These are phyloP conservation scores for Sylvilagus floridanus DNA, from an alignment of 2,797 vertebrate genomes.

Conservation along the genomic window DNA sequence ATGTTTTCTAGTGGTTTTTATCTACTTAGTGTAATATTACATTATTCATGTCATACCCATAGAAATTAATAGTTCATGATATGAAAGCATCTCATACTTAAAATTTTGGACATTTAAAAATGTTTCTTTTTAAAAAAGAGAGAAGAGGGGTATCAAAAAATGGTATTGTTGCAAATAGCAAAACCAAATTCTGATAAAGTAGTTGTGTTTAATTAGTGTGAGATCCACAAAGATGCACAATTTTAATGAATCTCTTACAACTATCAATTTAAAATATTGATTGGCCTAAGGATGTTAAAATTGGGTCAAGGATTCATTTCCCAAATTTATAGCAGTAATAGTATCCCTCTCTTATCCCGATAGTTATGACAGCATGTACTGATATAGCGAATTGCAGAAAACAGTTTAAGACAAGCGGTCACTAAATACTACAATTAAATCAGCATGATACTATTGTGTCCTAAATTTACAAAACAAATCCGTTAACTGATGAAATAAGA, in stretches of 20 bases:
- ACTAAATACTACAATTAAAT: background rate
- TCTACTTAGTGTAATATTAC: background rate
- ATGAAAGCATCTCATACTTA: background rate
- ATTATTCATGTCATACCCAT: background rate
- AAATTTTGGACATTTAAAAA: constrained; percentile 54
- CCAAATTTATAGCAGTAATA: background rate
- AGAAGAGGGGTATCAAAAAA: background rate
- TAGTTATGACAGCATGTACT: background rate
- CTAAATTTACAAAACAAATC: constrained; percentile 4
- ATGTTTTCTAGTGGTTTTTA: background rate
- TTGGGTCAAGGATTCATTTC: background rate
- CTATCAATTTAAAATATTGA: background rate
- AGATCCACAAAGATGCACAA: background rate
- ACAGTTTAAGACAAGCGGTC: background rate
- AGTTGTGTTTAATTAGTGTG: background rate
- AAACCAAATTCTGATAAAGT: background rate
- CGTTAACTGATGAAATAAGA: background rate
- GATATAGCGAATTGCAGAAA: background rate
- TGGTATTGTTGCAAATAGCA: background rate
- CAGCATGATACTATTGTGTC: background rate
- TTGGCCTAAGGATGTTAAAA: background rate
- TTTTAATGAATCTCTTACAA: background rate
- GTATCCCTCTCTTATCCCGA: background rate
- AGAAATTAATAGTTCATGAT: background rate
- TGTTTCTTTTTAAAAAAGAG: background rate